phyloP scores from a whole-genome alignment of 2,113 vertebrate species.

The Hemichromis elongatus region DNA sequence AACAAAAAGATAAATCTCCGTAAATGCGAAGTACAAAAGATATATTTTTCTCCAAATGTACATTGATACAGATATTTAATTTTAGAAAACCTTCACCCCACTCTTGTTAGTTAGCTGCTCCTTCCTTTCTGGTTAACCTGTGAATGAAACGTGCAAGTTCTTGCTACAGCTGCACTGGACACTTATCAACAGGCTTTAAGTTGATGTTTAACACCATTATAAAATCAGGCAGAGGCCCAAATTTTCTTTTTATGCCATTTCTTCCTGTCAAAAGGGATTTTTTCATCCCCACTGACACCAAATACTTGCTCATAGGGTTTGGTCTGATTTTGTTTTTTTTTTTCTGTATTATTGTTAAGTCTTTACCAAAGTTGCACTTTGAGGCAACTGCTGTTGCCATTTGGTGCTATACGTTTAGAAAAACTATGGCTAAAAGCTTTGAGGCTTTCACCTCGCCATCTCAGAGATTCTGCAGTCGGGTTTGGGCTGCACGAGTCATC shows the following conservation, averaged over 20 bases:
- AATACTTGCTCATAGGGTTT: background rate
- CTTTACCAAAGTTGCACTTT: background rate
- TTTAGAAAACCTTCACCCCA: constrained; percentile 9
- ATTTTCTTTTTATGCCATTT: background rate
- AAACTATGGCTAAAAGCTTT: background rate
- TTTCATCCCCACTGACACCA: background rate
- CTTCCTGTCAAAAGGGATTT: background rate
- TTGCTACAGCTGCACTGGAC: background rate
- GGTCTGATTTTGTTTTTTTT: background rate
- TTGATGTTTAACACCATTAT: background rate
- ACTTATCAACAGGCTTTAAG: background rate
- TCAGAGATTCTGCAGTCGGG: background rate
- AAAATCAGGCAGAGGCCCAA: background rate
- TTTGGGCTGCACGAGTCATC: background rate
- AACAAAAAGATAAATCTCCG: constrained; percentile 3
- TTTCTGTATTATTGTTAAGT: background rate
- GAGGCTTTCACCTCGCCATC: background rate
- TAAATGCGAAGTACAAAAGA: constrained; percentile 43
- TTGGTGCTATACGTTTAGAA: background rate
- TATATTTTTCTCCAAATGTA: constrained; percentile 33
- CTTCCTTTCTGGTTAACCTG: background rate
- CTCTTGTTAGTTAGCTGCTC: background rate
- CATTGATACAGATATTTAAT: constrained; percentile 5
- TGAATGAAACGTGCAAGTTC: background rate
- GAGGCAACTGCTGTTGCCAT: background rate